Conservation (phyloP, 1,140 invertebrate genomes). For the Trichonephila clavipes region DNA sequence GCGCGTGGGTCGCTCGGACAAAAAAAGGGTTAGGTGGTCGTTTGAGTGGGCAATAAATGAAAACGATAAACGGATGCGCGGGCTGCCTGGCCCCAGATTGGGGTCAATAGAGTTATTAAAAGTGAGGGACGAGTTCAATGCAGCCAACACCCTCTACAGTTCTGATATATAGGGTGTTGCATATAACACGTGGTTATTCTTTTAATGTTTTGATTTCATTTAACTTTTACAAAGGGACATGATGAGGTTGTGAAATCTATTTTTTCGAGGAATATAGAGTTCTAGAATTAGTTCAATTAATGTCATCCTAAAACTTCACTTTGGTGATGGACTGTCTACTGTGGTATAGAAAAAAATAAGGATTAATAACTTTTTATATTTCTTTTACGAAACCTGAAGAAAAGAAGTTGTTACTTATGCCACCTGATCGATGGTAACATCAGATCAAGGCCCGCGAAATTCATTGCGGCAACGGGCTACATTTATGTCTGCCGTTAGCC, state of each 20-base stretch:
- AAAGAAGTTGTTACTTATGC: too few species aligned
- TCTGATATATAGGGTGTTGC: not conserved
- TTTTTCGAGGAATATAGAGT: not conserved
- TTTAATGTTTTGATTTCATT: not conserved
- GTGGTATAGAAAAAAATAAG: too few species aligned
- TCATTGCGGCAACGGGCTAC: too few species aligned
- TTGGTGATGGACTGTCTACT: too few species aligned
- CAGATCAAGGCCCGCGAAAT: too few species aligned
- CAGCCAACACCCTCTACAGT: not conserved
- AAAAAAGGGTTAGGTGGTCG: constrained; percentile 14
- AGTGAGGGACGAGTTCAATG: not conserved
- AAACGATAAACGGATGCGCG: constrained; percentile 19
- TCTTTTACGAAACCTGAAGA: too few species aligned
- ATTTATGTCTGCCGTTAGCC: too few species aligned
- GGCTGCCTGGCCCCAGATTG: not conserved
- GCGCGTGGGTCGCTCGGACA: not conserved
- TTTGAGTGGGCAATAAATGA: not conserved
- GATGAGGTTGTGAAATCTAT: not conserved
- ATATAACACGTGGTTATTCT: not conserved
- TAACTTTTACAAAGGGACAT: not conserved
- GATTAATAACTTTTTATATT: too few species aligned
- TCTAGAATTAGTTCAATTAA: too few species aligned
- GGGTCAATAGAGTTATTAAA: constrained; percentile 26
- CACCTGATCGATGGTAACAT: too few species aligned
- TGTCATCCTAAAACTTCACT: too few species aligned